Conservation (phyloP, 2,797 vertebrate genomes). For the Sarcophilus harrisii region DNA sequence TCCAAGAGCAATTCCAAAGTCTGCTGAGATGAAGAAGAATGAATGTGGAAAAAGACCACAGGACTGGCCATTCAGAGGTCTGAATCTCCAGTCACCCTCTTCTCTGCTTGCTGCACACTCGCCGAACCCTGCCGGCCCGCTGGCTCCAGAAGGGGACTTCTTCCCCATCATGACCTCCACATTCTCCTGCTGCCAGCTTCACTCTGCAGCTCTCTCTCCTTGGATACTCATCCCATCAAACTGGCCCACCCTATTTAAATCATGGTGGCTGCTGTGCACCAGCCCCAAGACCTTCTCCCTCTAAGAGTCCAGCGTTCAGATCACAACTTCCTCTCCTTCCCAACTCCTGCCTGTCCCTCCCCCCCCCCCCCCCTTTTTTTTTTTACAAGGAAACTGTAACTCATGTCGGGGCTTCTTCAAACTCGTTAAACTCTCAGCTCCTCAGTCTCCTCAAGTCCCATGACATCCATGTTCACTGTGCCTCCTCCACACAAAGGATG, state of each 20-base stretch:
- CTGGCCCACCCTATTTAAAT: neutral
- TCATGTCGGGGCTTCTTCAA: neutral
- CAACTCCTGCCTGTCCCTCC: neutral
- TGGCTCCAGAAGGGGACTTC: neutral
- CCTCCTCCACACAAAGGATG: neutral
- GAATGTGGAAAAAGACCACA: neutral
- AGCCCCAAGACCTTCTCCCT: neutral
- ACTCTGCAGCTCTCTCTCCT: neutral
- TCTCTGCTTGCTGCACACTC: neutral
- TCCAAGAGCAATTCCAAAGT: neutral
- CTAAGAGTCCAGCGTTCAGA: neutral
- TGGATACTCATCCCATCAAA: neutral
- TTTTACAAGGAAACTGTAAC: neutral
- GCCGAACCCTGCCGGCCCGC: too few species aligned
- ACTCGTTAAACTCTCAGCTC: neutral
- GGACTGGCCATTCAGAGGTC: neutral
- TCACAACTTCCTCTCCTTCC: neutral
- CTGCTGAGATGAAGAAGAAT: neutral
- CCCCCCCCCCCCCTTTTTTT: too few species aligned
- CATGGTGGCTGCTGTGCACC: neutral
- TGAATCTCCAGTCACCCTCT: neutral
- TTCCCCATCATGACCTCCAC: neutral
- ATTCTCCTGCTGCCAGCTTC: neutral
- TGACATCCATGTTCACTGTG: neutral
- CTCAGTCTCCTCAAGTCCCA: neutral